Evolutionary conservation across 2,113 vertebrate genomes (phyloP).

Genomic region (Corapipo altera): DNA sequence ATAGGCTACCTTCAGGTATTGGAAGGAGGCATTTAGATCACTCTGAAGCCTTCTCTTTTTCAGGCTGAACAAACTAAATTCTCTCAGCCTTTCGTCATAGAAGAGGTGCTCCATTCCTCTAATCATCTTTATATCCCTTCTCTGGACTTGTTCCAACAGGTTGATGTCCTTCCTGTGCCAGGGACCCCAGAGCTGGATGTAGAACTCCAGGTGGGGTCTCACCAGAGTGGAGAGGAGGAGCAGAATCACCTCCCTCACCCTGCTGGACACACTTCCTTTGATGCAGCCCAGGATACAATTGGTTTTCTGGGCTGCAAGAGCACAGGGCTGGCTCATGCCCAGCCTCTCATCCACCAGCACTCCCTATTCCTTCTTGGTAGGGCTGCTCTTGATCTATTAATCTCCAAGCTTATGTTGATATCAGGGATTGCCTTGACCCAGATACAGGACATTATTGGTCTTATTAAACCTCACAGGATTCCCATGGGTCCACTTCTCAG

Average conservation of each 20-base stretch:
- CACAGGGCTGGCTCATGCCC: not conserved
- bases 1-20: not conserved
- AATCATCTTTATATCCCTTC: not conserved
- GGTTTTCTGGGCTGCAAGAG: not conserved
- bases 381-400: not conserved
- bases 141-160: not conserved
- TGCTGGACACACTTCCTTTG: not conserved
- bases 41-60: not conserved
- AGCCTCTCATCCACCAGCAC: not conserved
- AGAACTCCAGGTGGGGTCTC: not conserved
- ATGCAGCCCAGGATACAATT: not conserved
- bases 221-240: not conserved
- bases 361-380: not conserved
- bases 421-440: not conserved
- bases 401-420: not conserved
- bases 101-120: not conserved
- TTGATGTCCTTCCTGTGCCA: not conserved
- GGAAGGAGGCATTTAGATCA: not conserved
- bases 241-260: not conserved
- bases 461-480: not conserved
- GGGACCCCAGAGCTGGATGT: not conserved
- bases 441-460: not conserved
- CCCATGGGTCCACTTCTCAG: not conserved
- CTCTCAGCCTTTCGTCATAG: not conserved
- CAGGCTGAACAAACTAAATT: not conserved